Base-by-base conservation (phyloP, 1,140 invertebrate species). In the Drosophila orena region DNA sequence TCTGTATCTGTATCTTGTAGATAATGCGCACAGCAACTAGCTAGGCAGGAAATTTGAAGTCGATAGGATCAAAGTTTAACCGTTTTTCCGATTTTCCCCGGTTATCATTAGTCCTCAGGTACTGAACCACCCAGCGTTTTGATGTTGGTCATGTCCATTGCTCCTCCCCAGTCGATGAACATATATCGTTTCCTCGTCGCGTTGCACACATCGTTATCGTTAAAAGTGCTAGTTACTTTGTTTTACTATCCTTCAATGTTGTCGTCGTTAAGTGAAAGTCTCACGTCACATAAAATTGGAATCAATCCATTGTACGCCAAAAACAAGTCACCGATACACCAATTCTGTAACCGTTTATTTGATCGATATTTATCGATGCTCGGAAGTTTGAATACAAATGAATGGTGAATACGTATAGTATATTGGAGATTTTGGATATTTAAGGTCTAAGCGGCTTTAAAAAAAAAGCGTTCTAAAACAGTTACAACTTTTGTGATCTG, bases 1-100 rank as follows among this genome's bases (percentile, higher is more conserved):
- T 71, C 66, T 73, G 70, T 73, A 73, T 73, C 68, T 73, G 68
- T 73, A 73, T 73, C 55, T 73, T 73, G 49, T 73, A 72, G 70
- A 73, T 73, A 72, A 72, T 70, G 65, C 43, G 56, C 70, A 73
- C 68, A 72, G 68, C 55, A 60, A 60, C 70, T 60, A 71, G 59
- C 50, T 61, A 61, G 59, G 52, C 37, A 61, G 58, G 58, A 53
- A 24, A 56, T n/a, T 37, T 27, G 22, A 17, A 27, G 58, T 60
- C 58, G n/a, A 22, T 57, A 61, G 59, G 53, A 61, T 14, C 24
- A 42, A 17, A 43, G 7, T 62, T 61, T 15, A 58, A 30, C 10
- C 59, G 24, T 58, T 62, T 59, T 35, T 35, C 30, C 49, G 49
- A 52, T 52, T 14, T 11, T 17, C 11, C 11, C 34, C 30, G 49